Evolutionary conservation across 2,888 invertebrate species (phyloP), one percentile per base, ranked within the genome.

Genomic region (Drosophila paranaensis): DNA sequence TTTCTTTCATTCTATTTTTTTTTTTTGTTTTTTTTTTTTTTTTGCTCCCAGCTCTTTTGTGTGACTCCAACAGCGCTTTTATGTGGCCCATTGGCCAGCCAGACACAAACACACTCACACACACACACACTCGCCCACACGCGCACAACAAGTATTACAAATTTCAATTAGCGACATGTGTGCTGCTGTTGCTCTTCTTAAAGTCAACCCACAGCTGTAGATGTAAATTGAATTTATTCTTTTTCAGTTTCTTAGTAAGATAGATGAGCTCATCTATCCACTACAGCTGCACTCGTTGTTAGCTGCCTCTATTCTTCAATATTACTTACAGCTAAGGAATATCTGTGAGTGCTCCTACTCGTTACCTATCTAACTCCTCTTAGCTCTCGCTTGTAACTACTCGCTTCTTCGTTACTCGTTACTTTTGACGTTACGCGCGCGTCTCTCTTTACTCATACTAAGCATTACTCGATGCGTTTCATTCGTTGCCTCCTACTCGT

Each of bases 151-250:
- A 77, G 78, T 72, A 80, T 82, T 74, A 88, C 83, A 84, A 80
- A 85, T 88, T 84, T 84, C 88, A 84, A 84, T 84, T 85, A 88
- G 88, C 76, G 74, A 67, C 71, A 68, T 68, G 63, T 79, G 67
- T 66, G 71, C 45, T 37, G 11, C 11, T n/a, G 57, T 56, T 62
- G 53, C 27, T 27, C 27, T 56, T 37, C 63, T 71, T 68, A 67
- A 75, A 79, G 79, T 68, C 45, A 60, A 25, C 37, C 30, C 27
- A 57, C 50, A 60, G 61, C 39, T 64, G 30, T 33, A 54, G 51
- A 57, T 77, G 54, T 42, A 27, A 60, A 70, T 77, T 73, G 46
- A 65, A 61, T 65, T 48, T 33, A 60, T 57, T 30, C 30, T 4
- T 57, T 35, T 55, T 46, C 46, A 37, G 45, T 53, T 61, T 61